Percentiles rank a stretch among this genome's conserved stretches.
phyloP scores from a whole-genome alignment of 2,797 vertebrate species.

The Haliaeetus vocifer region DNA sequence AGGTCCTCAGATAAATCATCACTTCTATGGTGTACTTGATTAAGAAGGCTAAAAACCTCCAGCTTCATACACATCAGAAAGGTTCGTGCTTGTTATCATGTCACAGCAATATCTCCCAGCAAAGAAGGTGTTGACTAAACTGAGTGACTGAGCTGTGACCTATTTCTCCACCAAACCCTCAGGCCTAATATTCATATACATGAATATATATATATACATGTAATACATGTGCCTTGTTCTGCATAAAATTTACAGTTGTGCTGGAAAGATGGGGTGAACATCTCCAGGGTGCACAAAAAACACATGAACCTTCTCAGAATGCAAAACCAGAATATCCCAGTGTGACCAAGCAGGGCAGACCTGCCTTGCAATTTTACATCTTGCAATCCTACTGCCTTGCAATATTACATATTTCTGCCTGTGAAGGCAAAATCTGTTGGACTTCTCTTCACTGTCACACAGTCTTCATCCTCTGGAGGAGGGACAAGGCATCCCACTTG shows the following conservation, averaged over 20 bases:
- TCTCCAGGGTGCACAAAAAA: not conserved
- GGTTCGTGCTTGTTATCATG: not conserved
- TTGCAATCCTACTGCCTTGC: not conserved
- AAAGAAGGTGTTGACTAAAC: not conserved
- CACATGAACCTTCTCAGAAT: not conserved
- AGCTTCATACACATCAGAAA: not conserved
- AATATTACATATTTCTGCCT: not conserved
- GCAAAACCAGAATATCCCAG: not conserved
- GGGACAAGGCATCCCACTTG: not conserved
- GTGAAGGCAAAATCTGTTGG: not conserved
- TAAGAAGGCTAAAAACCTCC: not conserved
- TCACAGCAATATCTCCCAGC: not conserved
- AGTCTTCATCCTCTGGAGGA: not conserved
- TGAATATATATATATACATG: too few species aligned
- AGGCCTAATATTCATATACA: not conserved
- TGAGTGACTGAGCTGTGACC: not conserved
- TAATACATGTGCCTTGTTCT: not conserved
- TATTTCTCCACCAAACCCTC: not conserved
- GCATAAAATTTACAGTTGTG: not conserved
- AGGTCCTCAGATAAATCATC: not conserved
- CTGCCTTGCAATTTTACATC: not conserved
- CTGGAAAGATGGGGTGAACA: not conserved
- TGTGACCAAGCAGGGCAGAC: not conserved
- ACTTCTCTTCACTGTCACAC: not conserved
- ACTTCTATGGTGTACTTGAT: not conserved